Base-by-base conservation (phyloP, 2,797 vertebrate genomes). In the Mus caroli region DNA sequence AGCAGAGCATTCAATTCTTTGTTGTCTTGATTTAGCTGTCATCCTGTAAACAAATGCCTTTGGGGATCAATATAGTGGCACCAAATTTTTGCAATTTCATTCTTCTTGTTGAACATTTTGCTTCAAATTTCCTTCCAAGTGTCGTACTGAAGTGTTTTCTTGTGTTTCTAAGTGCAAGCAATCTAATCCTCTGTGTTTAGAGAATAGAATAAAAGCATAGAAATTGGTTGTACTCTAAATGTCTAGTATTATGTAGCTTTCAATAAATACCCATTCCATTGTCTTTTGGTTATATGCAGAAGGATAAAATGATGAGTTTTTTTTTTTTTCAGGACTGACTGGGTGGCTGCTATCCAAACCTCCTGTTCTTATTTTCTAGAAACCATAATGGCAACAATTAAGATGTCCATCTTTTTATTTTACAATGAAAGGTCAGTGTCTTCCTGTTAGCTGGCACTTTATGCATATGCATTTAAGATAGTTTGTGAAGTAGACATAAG, bases 231-330 rank as follows among this genome's bases (percentile, higher is more conserved):
- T 77, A 76, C 58, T 83, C 28, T 84, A 71, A 92, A 84, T 84
- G 58, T n/a, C 43, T 80, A 26, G 31, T 77, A 73, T 43, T 94
- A 85, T 28, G 19, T 91, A 50, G 37, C 67, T 17, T 40, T 58
- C 86, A 94, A 50, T 64, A 94, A 64, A 46, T 80, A 87, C 34
- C 43, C 58, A 76, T 15, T 93, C 19, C 40, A 95, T 97, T 90
- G 46, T 88, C 37, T 91, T 87, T 89, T 93, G 22, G 92, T 54
- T 64, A 10, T 78, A 28, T 22, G 1, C 4, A 40, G 71, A 62
- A 79, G 24, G 17, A 52, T 76, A 96, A 94, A 86, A 88, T 62
- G 10, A 43, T 1, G 5, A 79, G 24, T 1, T 71, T 87, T 92
- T 94, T 87, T 92, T 94, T 58, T 92, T 60, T 91, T 93, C 60